Evolutionary conservation across 2,113 vertebrate species (phyloP).

Genomic region (Hyaena hyaena): DNA sequence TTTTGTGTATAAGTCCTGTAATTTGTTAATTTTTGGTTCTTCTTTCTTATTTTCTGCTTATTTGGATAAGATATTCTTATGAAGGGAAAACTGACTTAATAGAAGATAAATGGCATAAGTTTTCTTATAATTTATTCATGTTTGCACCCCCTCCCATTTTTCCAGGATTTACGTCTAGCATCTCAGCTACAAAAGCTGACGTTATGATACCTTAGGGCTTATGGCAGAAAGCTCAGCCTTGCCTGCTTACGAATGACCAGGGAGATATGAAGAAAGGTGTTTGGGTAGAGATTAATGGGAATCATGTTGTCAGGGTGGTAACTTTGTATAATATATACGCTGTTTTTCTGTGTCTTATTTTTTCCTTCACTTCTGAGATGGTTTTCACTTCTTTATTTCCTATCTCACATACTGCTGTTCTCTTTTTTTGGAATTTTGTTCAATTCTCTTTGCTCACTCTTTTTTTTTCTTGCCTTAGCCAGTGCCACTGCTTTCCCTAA

Average conservation of each 20-base stretch:
- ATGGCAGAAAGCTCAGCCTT: background rate
- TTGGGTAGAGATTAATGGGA: slow-evolving; percentile 18
- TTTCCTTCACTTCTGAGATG: background rate
- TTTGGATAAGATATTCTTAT: slow-evolving; percentile 44
- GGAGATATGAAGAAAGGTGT: background rate
- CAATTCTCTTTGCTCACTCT: background rate
- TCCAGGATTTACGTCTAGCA: slow-evolving; percentile 51
- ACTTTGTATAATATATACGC: background rate
- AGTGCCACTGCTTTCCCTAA: background rate
- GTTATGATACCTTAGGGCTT: background rate
- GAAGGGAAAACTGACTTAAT: slow-evolving; percentile 48
- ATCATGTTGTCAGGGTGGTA: background rate
- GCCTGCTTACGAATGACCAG: slow-evolving; percentile 4
- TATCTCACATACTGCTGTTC: background rate
- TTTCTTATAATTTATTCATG: slow-evolving; percentile 42
- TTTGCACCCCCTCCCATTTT: slow-evolving; percentile 34
- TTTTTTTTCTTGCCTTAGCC: background rate
- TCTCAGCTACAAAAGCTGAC: slow-evolving; percentile 14
- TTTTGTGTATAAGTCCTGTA: slow-evolving; percentile 33
- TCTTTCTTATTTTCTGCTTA: slow-evolving; percentile 45
- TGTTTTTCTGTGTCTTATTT: background rate
- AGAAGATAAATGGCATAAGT: background rate
- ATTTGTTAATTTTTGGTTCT: slow-evolving; percentile 32
- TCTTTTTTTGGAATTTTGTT: slow-evolving; percentile 3
- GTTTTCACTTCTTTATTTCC: background rate